Base-by-base conservation (phyloP, 2,113 vertebrate species). In the Dromaius novaehollandiae region DNA sequence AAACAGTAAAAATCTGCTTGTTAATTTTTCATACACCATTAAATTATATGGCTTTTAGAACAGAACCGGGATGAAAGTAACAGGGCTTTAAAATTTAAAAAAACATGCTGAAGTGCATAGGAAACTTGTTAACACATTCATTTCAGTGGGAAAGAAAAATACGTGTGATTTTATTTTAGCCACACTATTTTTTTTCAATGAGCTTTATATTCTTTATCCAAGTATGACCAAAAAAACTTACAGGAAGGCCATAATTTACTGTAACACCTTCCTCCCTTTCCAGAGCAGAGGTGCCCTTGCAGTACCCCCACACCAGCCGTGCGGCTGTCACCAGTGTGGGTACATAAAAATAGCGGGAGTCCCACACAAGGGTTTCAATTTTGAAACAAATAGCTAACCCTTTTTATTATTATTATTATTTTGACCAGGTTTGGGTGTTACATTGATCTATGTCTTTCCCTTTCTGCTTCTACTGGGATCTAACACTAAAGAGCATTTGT, bases 311-410 rank as follows among this genome's bases (percentile, higher is more conserved):
- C 15, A 34, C 30, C 61, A 61, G 65, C 19, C 32, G 28, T 7
- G 38, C 3, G 53, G 13, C 19, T 51, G 7, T 50, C 56, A 42
- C 3, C 1, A 2, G 7, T 6, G 13, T 12, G 8, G 42, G 5
- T 88, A 71, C 58, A 40, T 53, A 53, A 79, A 58, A 32, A 13
- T 10, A 84, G n/a, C 7, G 1, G 3, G 26, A 78, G 28, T 46
- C 3, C 4, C 42, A 53, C 5, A 38, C 3, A 32, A 0, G 0
- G 34, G 1, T 58, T 75, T 38, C 28, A 61, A 28, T 69, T 82
- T 40, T 50, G 20, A 84, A 89, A 58, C 2, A 44, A 19, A 74
- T 0, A 74, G 13, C 28, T 58, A 58, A 58, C 24, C 10, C 8
- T 10, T 58, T 17, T 46, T 32, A 32, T 58, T 58, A 56, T 8